Conservation (phyloP, 2,888 invertebrate species). For the Watsonalla cultraria region DNA sequence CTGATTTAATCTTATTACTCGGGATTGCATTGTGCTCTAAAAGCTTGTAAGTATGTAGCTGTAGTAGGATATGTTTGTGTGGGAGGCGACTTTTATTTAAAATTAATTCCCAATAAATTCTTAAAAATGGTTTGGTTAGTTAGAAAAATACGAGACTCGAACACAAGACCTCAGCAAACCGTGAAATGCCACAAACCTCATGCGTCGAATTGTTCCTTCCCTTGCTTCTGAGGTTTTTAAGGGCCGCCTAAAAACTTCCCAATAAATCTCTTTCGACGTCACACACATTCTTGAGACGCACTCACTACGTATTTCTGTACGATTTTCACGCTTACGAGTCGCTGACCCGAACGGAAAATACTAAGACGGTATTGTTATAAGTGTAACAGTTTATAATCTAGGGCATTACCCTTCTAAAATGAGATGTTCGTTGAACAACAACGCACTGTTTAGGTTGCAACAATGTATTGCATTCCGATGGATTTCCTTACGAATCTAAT, state of each 20-base stretch:
- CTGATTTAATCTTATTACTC: background rate
- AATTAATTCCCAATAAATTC: background rate
- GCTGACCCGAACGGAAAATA: constrained; percentile 60
- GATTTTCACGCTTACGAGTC: constrained; percentile 52
- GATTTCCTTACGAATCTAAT: constrained; percentile 24
- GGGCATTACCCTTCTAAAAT: constrained; percentile 70
- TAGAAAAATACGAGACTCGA: too few species aligned
- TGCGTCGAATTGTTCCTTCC: too few species aligned
- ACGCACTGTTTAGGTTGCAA: constrained; percentile 52
- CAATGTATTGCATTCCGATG: constrained; percentile 53
- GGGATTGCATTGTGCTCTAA: background rate
- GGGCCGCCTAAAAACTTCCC: too few species aligned
- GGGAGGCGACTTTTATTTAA: background rate
- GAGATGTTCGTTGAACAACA: constrained; percentile 64
- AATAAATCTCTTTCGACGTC: constrained; percentile 17
- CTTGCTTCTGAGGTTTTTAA: too few species aligned
- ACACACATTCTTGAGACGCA: constrained; percentile 18
- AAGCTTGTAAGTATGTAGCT: background rate
- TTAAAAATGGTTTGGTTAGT: too few species aligned
- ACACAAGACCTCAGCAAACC: too few species aligned
- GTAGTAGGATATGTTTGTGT: background rate
- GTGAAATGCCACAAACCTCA: too few species aligned
- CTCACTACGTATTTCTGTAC: constrained; percentile 18
- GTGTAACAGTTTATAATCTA: constrained; percentile 63
- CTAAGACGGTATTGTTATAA: constrained; percentile 63